These are phyloP conservation scores for Anoplophora glabripennis DNA, from an alignment of 1,140 invertebrate genomes.

Conservation along the genomic window DNA sequence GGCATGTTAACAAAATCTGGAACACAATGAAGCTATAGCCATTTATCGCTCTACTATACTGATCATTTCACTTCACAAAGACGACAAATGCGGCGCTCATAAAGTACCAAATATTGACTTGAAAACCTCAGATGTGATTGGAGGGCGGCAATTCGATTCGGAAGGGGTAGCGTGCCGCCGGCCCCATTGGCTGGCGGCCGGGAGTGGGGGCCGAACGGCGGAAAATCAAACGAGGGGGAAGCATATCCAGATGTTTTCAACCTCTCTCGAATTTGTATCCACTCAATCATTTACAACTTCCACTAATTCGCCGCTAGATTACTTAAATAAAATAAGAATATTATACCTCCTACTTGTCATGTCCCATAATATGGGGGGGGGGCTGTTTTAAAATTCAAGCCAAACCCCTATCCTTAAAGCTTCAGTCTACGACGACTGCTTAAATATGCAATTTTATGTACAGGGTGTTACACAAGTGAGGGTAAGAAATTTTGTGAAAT, in stretches of 20 bases:
- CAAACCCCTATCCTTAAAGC: no score
- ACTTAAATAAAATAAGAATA: no score
- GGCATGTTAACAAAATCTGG: conserved; percentile 24
- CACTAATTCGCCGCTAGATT: not conserved
- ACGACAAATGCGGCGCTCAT: conserved; percentile 35
- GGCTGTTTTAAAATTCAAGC: no score
- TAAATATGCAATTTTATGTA: no score
- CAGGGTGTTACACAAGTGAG: no score
- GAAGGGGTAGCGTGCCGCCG: conserved; percentile 26
- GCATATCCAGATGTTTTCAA: conserved; percentile 16
- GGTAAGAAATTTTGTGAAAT: no score
- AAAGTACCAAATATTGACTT: conserved; percentile 44
- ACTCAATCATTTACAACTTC: conserved; percentile 11
- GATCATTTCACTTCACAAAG: conserved; percentile 33
- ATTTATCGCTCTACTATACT: conserved; percentile 28
- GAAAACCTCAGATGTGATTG: conserved; percentile 42
- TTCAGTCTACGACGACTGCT: no score
- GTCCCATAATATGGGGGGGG: no score
- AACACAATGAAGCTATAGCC: conserved; percentile 27
- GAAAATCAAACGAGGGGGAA: conserved; percentile 27
- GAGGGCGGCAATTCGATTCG: conserved; percentile 33
- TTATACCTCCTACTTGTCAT: no score
- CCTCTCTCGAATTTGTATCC: conserved; percentile 9
- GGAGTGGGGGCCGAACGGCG: conserved; percentile 18
- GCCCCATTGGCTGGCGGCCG: conserved; percentile 23